phyloP scores from a whole-genome alignment of 2,113 vertebrate species.

The Osmerus mordax region DNA sequence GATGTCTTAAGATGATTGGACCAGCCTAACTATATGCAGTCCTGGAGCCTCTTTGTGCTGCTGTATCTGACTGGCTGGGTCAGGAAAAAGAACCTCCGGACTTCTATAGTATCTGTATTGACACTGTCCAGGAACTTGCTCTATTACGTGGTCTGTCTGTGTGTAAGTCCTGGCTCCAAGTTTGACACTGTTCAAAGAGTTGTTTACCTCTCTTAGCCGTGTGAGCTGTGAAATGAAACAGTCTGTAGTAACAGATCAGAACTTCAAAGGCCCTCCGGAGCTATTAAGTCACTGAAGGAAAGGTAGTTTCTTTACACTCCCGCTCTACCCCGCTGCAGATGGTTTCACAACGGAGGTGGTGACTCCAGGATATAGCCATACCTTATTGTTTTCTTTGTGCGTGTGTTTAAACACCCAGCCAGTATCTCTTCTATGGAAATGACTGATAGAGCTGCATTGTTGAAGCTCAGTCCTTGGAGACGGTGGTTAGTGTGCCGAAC shows the following conservation, averaged over 20 bases:
- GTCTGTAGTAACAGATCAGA: slow-evolving; percentile 1
- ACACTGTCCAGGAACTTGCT: not conserved
- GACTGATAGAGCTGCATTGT: slow-evolving; percentile 3
- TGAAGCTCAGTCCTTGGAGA: not conserved
- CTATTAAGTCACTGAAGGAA: slow-evolving; percentile 3
- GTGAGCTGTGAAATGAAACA: not conserved
- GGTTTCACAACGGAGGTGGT: slow-evolving; percentile 5
- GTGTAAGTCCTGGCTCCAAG: not conserved
- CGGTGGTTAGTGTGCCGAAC: not conserved
- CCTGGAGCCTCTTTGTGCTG: not conserved
- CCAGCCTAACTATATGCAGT: not conserved
- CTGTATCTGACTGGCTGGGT: not conserved
- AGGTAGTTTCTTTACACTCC: slow-evolving; percentile 4
- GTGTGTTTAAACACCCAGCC: slow-evolving; percentile 16
- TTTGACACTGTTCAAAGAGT: not conserved
- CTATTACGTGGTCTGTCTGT: not conserved
- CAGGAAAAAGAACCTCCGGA: not conserved
- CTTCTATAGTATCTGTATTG: not conserved
- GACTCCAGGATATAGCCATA: slow-evolving; percentile 46
- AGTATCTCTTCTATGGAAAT: slow-evolving; percentile 5
- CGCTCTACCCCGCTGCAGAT: slow-evolving; percentile 6
- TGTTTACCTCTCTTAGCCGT: not conserved
- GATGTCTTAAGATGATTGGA: not conserved
- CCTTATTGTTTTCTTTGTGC: not conserved
- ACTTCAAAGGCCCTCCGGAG: slow-evolving; percentile 19